Evolutionary conservation across 2,888 invertebrate genomes (phyloP), one percentile per base, ranked within the genome.

Genomic region (Minunthozetes semirufus): DNA sequence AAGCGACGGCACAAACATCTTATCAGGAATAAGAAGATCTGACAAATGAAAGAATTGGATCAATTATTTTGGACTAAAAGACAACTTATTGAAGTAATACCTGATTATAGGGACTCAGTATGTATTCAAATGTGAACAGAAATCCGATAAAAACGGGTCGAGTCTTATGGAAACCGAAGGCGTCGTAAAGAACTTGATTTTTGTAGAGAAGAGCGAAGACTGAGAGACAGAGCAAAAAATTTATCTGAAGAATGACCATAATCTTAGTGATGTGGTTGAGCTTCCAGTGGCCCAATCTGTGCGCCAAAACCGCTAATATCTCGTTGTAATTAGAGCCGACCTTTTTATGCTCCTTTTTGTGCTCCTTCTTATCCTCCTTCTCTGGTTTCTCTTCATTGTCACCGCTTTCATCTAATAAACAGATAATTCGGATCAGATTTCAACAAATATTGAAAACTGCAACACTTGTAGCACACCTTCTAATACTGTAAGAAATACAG

Each of bases 211-310:
- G 82, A 1, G 87, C 86, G 82, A 89, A 89, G 56, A 87, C 84
- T 78, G 86, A 81, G 80, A 89, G 87, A 80, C 87, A 86, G 71
- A 88, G 80, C 79, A 89, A 85, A 73, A 88, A 82, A 79, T 87
- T 88, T 77, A 91, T 87, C 87, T 95, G 92, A 82, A 90, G 89
- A 33, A 95, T 88, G 59, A 90, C 82, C 75, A 96, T 88, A 80
- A 93, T 92, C 81, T 93, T 93, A 70, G 90, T 86, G 42, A 91
- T 89, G 83, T 99, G 99, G 79, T 89, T 93, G 76, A 91, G 87
- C 80, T 92, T 91, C 98, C 98, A 99, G 81, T 99, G 98, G 0
- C 98, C 98, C 66, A 99, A 85, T 84, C 99, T 98, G 84, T 99
- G 99, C 1, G 92, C 93, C 72, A 99, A 85, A 33, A 99, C 92